Percentiles rank a stretch among this genome's conserved stretches.
phyloP scores from a whole-genome alignment of 1,140 invertebrate genomes.

The Asbolus verrucosus region DNA sequence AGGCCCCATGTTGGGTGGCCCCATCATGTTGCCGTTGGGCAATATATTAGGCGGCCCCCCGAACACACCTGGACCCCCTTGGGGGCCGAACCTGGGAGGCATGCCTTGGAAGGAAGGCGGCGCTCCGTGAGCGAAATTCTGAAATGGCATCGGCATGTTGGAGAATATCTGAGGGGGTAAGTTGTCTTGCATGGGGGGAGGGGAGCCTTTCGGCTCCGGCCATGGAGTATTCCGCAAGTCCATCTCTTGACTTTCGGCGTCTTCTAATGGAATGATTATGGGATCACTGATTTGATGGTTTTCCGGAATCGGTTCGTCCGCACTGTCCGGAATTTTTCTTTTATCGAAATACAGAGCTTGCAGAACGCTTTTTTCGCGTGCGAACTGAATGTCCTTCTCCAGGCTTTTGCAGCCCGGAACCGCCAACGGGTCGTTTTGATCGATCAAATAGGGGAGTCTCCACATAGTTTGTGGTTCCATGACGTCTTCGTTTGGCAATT shows the following conservation, averaged over 20 bases:
- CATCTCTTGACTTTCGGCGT: conserved; percentile 82
- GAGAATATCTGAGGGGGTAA: conserved; percentile 66
- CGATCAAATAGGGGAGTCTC: conserved; percentile 76
- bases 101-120: conserved; percentile 63
- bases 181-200: conserved; percentile 62
- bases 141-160: conserved; percentile 66
- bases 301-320: conserved; percentile 88
- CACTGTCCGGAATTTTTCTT: conserved; percentile 87
- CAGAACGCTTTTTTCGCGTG: conserved; percentile 84
- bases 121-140: conserved; percentile 62
- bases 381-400: conserved; percentile 88
- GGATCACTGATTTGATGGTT: conserved; percentile 80
- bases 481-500: conserved; percentile 79
- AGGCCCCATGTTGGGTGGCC: conserved; percentile 60
- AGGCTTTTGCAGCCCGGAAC: conserved; percentile 83
- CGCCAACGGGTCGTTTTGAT: conserved; percentile 73
- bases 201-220: conserved; percentile 82
- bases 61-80: conserved; percentile 51
- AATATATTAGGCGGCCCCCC: conserved; percentile 60
- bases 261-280: conserved; percentile 87
- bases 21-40: conserved; percentile 62
- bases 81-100: conserved; percentile 41
- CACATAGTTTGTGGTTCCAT: conserved; percentile 84
- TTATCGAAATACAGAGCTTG: conserved; percentile 89
- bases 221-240: conserved; percentile 80